A percentile compares a stretch with the other conserved stretches of the same genome.
phyloP scores from a whole-genome alignment of 2,888 invertebrate species.

The Calliopum simillimum region DNA sequence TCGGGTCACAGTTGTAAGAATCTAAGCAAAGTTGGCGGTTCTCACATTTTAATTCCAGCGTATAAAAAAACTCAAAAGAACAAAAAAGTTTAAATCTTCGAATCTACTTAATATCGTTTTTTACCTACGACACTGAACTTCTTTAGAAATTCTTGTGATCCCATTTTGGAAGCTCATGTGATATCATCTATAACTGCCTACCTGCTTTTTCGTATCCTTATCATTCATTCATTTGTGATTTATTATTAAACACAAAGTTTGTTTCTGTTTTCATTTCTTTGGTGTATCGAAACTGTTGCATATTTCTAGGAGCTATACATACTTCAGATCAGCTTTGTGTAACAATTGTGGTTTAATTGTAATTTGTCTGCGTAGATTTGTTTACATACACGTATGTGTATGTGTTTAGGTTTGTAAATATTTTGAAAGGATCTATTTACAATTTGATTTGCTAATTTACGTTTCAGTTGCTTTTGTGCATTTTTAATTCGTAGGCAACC shows the following conservation, averaged over 20 bases:
- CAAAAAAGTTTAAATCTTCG: too few species aligned
- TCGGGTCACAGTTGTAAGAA: too few species aligned
- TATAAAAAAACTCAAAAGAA: too few species aligned
- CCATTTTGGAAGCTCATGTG: too few species aligned
- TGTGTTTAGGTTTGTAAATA: slow-evolving; percentile 28
- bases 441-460: slow-evolving; percentile 10
- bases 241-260: slow-evolving; percentile 13
- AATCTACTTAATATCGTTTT: too few species aligned
- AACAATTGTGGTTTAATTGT: slow-evolving; percentile 19
- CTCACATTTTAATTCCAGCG: too few species aligned
- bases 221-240: slow-evolving; percentile 11
- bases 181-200: too few species aligned
- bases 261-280: slow-evolving; percentile 7
- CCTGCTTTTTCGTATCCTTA: too few species aligned
- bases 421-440: slow-evolving; percentile 23
- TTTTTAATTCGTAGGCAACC: background rate
- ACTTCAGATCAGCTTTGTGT: slow-evolving; percentile 12
- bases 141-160: too few species aligned
- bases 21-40: too few species aligned
- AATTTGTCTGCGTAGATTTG: slow-evolving; percentile 34
- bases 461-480: slow-evolving; percentile 3
- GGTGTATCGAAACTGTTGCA: slow-evolving; percentile 16
- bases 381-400: slow-evolving; percentile 33
- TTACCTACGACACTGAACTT: too few species aligned
- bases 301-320: slow-evolving; percentile 18